Evolutionary conservation across 2,797 vertebrate species (phyloP), one percentile per base, ranked within the genome.

Genomic region (Malurus leucopterus): DNA sequence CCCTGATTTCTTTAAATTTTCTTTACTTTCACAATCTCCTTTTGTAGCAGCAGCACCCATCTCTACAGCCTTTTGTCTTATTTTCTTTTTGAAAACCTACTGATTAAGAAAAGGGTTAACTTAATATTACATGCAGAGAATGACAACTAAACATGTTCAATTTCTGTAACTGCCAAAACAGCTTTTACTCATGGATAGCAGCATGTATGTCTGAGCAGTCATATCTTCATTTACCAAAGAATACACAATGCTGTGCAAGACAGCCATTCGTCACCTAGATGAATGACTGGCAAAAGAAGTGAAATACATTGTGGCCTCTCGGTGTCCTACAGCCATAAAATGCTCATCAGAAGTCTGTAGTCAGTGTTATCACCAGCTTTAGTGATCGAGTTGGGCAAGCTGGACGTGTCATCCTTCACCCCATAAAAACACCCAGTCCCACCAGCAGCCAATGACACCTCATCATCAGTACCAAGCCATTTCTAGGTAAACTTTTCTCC

Each of bases 91-190:
- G 22, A 13, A 92, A 87, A 57, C 8, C 16, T 57, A 57, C 15
- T n/a, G 6, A 46, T 59, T 50, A 47, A 59, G 79, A 55, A 68
- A 41, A 49, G 8, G 10, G 18, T 22, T 81, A 46, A 69, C 4
- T 40, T 67, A 36, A 19, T 50, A 40, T 51, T 40, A 27, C 29
- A 49, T 1, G 4, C 30, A 36, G 21, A 9, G 38, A 75, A 54
- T 44, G 21, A 40, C 40, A 78, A 15, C 0, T n/a, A 30, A 81
- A 75, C 0, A 0, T 44, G 23, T 47, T 59, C 61, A 21, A 68
- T 49, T 78, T 53, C 57, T 64, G 17, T 59, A 68, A 54, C 20
- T 14, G 13, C 49, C 55, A 55, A 68, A 84, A 53, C 9, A 89
- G 50, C 23, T 76, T 46, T 26, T 51, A 12, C 9, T 15, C 19